These are phyloP conservation scores for Gordius sp. DNA, from an alignment of 2,888 invertebrate genomes.

Conservation along the genomic window DNA sequence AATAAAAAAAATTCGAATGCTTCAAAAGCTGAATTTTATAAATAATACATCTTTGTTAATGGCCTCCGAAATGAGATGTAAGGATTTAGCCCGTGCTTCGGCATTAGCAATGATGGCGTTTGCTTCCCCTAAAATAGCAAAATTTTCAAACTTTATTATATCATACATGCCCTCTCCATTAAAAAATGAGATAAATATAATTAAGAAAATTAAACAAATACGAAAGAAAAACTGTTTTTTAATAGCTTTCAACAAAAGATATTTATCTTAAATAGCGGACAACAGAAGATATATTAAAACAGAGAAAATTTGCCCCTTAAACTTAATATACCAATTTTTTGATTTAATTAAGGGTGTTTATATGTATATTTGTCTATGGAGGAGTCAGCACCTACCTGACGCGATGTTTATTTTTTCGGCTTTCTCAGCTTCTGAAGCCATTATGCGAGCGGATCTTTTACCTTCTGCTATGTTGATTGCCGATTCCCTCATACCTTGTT, in stretches of 20 bases:
- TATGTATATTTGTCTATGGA: no score
- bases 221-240: no score
- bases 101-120: conserved; percentile 64
- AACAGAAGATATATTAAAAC: no score
- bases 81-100: conserved; percentile 56
- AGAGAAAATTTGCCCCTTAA: no score
- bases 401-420: conserved; percentile 81
- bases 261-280: no score
- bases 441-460: conserved; percentile 58
- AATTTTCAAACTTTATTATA: background rate
- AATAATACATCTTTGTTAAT: background rate
- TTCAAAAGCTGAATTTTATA: background rate
- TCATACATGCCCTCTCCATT: background rate
- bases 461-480: conserved; percentile 95
- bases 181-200: no score
- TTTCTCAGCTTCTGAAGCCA: conserved; percentile 76
- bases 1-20: no score
- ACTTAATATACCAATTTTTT: no score
- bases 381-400: no score
- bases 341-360: no score
- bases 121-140: conserved; percentile 39
- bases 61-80: conserved; percentile 47
- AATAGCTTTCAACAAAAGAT: no score
- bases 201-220: no score
- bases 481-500: conserved; percentile 33